Base-by-base conservation (phyloP, 2,888 invertebrate genomes). In the Andrena trimmerana region DNA sequence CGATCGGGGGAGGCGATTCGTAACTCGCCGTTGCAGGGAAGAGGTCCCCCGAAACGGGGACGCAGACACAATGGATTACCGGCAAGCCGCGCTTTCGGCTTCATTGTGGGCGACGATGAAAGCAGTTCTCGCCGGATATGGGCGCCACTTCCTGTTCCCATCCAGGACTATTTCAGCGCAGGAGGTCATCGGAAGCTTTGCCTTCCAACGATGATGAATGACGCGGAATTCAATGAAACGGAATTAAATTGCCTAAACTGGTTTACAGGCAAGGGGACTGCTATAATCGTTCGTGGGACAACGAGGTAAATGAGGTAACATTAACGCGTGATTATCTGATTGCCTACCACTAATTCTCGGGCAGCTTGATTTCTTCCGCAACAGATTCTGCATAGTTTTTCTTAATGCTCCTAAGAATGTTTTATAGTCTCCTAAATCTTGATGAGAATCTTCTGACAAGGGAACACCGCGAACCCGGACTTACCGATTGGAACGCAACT, bases 61-160 rank as follows among this genome's bases (percentile, higher is more conserved):
- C 86, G 79, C 84, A 68, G 33, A 72, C 74, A 88, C 87, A 88
- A 88, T 88, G 80, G 86, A 86, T 83, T 79, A 85, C 79, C 66
- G 42, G 27, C 62, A 75, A 77, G 60, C 69, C 75, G 63, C 88
- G 81, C 87, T 86, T 88, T 87, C 78, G 78, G 86, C 81, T 83
- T 78, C 78, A 83, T 87, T 87, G 81, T 84, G 81, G 84, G 81
- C 81, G 65, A 77, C 84, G 88, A 86, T 85, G 88, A 88, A 86
- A 85, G 84, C 83, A 67, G 75, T 67, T 81, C 80, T 72, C 62
- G 79, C 86, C 86, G 88, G 88, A 88, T 86, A 86, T 88, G 88
- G 88, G 86, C 69, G 88, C 85, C 85, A 79, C 88, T 86, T 88
- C 88, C 83, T 67, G 78, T 84, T 84, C 83, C 82, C 83, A 76